phyloP scores from a whole-genome alignment of 2,113 vertebrate genomes.

The Notechis scutatus region DNA sequence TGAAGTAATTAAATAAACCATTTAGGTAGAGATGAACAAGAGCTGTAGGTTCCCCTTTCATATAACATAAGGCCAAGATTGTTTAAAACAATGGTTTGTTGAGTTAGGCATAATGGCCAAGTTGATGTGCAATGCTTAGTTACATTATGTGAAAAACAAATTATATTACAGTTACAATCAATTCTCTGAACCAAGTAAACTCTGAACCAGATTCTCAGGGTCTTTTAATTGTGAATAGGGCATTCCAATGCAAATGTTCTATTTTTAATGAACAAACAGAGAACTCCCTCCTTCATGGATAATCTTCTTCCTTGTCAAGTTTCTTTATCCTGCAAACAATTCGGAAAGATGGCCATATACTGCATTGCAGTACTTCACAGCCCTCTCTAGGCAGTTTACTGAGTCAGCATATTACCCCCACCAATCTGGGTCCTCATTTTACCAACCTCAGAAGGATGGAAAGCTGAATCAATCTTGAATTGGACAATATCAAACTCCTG shows the following conservation, averaged over 20 bases:
- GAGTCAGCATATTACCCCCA: background rate
- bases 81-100: background rate
- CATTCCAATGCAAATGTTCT: background rate
- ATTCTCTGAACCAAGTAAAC: background rate
- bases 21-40: background rate
- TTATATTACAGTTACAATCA: background rate
- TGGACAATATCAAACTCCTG: background rate
- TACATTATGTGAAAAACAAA: background rate
- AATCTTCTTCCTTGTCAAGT: background rate
- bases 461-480: background rate
- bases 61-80: background rate
- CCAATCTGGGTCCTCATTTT: background rate
- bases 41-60: background rate
- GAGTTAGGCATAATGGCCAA: background rate
- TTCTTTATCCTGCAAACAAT: background rate
- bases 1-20: background rate
- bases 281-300: background rate
- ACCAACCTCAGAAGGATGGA: background rate
- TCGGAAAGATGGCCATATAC: background rate
- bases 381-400: background rate
- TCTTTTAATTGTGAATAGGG: background rate
- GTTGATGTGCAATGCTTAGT: background rate
- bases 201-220: background rate
- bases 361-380: background rate
- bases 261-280: background rate